Base-by-base conservation (phyloP, 2,888 invertebrate genomes). In the Timema cristinae region DNA sequence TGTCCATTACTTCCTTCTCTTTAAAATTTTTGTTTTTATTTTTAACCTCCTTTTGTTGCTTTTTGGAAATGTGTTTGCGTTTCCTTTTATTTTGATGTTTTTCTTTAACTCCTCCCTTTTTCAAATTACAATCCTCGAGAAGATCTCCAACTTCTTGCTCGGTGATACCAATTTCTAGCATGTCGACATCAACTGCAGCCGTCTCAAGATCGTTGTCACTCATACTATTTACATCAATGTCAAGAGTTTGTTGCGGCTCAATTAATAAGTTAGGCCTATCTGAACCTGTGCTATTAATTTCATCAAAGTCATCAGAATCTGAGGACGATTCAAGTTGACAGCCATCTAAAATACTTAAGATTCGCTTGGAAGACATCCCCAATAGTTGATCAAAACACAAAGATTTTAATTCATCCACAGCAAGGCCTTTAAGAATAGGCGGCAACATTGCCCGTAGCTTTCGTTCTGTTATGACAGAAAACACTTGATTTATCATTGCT, bases 401-500 rank as follows among this genome's bases (percentile, higher is more conserved):
- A 9, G 69, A 69, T 66, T 72, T 72, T n/a, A 72, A 16, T 66
- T 72, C 72, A 47, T 63, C 63, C 48, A 72, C 15, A 5, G 69
- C 32, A 6, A 52, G 54, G 10, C 66, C 72, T 59, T 73, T 71
- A 13, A 73, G 52, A n/a, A 71, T 66, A 16, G 73, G 68, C 10
- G 73, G 73, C 10, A 73, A 69, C 73, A 73, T 73, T 5, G 71
- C 68, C 54, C 59, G 59, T 47, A 73, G 56, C 68, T 73, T 71
- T 51, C 32, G 47, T 5, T 63, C 69, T 10, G 66, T 50, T 10
- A 71, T 73, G 47, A 71, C 69, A 7, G 54, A 68, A 54, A 73
- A 73, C 68, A 73, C 68, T 66, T 73, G 71, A 49, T 71, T 69
- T n/a, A 73, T 63, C 69, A 73, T 71, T 16, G 68, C 69, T 9